Conservation (phyloP, 1,140 invertebrate species). For the Papilio dardanus region DNA sequence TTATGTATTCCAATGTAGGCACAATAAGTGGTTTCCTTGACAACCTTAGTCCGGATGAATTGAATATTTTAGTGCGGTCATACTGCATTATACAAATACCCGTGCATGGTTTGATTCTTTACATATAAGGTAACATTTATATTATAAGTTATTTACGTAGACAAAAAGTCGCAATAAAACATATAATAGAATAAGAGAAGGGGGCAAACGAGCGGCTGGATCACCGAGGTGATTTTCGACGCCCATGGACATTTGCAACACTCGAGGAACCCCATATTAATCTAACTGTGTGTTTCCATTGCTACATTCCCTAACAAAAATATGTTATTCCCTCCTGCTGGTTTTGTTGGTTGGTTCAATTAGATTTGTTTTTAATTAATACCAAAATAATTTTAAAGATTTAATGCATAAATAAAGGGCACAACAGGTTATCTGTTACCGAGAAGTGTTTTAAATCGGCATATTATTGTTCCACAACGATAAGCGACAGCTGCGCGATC, state of each 20-base stretch:
- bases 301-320: too few species aligned
- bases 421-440: slow-evolving; percentile 66
- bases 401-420: slow-evolving; percentile 49
- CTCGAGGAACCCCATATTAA: too few species aligned
- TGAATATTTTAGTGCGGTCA: slow-evolving; percentile 15
- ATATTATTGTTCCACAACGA: slow-evolving; percentile 71
- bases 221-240: too few species aligned
- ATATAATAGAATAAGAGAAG: too few species aligned
- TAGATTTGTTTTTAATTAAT: too few species aligned
- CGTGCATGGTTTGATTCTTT: not conserved
- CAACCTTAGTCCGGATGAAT: slow-evolving; percentile 24
- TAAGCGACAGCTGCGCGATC: slow-evolving; percentile 71
- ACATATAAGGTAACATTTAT: not conserved
- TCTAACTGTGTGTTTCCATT: too few species aligned
- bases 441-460: slow-evolving; percentile 72
- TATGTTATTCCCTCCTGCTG: too few species aligned
- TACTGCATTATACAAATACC: not conserved
- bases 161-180: too few species aligned
- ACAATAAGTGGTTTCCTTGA: slow-evolving; percentile 34
- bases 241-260: too few species aligned
- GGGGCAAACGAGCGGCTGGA: too few species aligned
- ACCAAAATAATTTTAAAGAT: slow-evolving; percentile 35
- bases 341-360: too few species aligned
- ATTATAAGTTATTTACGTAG: too few species aligned
- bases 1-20: slow-evolving; percentile 24